Base-by-base conservation (phyloP, 2,888 invertebrate species). In the Villa cingulata region DNA sequence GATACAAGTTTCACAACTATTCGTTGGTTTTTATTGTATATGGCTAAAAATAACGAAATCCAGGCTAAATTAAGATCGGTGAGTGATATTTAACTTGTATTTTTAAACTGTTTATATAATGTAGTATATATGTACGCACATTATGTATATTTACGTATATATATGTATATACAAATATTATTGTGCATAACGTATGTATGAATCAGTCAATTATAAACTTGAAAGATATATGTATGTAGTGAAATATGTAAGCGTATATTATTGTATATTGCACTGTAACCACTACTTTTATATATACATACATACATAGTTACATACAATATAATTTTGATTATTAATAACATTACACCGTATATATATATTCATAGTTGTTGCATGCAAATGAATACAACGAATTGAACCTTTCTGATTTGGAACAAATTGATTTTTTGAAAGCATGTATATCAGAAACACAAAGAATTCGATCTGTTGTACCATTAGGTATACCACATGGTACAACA, bases 1-100 rank as follows among this genome's bases (percentile, higher is more conserved):
- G 91, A 91, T 58, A 90, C 91, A 0, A 83, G 87, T 0, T 68
- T 86, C 48, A 78, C 83, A 0, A 86, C 88, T 0, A 60, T 90
- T 29, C 74, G 84, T 29, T 91, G 91, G 91, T 81, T 85, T 58
- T 64, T 90, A 16, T 70, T 90, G 17, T 86, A 79, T 55, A 75
- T 91, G 75, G 83, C 86, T 1, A 68, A 75, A 37, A 65, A 85
- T 65, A 78, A 76, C 2, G 70, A 76, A 1, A 75, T 72, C 32
- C 73, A 86, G 77, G 72, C 73, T 49, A 55, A 57, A 9, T 48
- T 68, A n/a, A 57, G 62, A 49, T 37, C 43, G 48, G 62, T 62
- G 53, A 32, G 37, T 17, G 23, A 23, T n/a, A n/a, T n/a, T n/a
- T n/a, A n/a, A n/a, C n/a, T n/a, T n/a, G n/a, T n/a, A n/a, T n/a